phyloP scores from a whole-genome alignment of 2,888 invertebrate genomes.

The Eristalis arbustorum region DNA sequence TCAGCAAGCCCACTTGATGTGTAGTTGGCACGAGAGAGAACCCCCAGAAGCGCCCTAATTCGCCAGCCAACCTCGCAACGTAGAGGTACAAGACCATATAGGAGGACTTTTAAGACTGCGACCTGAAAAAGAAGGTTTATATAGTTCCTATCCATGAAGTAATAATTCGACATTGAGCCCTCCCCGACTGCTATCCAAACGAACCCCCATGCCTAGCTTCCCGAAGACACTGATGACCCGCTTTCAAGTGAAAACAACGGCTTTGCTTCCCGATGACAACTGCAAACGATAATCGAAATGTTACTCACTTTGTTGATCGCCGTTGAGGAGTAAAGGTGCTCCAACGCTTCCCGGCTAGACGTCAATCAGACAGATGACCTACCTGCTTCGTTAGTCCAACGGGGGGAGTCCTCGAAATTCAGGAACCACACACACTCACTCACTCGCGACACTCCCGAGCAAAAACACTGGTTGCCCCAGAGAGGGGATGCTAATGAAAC shows the following conservation, averaged over 20 bases:
- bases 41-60: too few relatives aligned
- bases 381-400: background rate
- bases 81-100: too few relatives aligned
- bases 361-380: background rate
- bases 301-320: background rate
- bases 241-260: background rate
- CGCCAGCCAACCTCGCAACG: too few relatives aligned
- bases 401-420: background rate
- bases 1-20: too few relatives aligned
- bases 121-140: too few relatives aligned
- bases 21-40: too few relatives aligned
- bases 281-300: background rate
- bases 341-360: background rate
- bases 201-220: background rate
- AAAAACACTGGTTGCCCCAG: too few relatives aligned
- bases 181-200: background rate
- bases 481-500: too few relatives aligned
- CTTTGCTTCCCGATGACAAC: background rate
- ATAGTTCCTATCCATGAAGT: too few relatives aligned
- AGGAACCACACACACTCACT: too few relatives aligned
- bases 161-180: background rate
- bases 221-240: background rate
- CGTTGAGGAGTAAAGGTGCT: background rate
- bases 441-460: too few relatives aligned
- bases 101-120: too few relatives aligned